Conservation (phyloP, 2,113 vertebrate genomes). For the Ia io region DNA sequence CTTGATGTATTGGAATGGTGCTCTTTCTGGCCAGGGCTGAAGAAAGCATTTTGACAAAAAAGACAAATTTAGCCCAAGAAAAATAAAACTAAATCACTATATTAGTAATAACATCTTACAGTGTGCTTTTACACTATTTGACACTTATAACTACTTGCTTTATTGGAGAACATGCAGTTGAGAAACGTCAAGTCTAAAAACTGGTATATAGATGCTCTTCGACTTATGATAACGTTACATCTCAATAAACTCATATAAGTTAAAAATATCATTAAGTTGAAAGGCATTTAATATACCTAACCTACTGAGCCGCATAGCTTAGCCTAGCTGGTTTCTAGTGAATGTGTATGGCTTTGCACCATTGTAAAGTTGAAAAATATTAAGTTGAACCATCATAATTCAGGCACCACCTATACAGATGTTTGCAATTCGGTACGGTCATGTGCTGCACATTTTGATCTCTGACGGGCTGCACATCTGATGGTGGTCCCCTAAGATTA, state of each 20-base stretch:
- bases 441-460: neutral
- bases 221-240: neutral
- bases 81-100: neutral
- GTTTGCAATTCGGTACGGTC: neutral
- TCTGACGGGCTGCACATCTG: neutral
- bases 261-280: too few relatives aligned
- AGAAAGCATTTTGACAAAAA: constrained; percentile 31
- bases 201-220: neutral
- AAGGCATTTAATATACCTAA: neutral
- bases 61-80: neutral
- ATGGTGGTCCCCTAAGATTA: neutral
- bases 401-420: neutral
- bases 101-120: neutral
- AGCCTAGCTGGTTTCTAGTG: neutral
- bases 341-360: too few relatives aligned
- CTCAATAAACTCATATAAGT: neutral
- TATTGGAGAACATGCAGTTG: neutral
- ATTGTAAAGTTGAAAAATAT: neutral
- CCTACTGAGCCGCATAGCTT: neutral
- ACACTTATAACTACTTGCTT: neutral
- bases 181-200: constrained; percentile 24
- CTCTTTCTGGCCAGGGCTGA: neutral
- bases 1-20: too few relatives aligned
- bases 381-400: neutral
- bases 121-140: neutral